Evolutionary conservation across 1,140 invertebrate genomes (phyloP).

Genomic region (Cydia amplana): DNA sequence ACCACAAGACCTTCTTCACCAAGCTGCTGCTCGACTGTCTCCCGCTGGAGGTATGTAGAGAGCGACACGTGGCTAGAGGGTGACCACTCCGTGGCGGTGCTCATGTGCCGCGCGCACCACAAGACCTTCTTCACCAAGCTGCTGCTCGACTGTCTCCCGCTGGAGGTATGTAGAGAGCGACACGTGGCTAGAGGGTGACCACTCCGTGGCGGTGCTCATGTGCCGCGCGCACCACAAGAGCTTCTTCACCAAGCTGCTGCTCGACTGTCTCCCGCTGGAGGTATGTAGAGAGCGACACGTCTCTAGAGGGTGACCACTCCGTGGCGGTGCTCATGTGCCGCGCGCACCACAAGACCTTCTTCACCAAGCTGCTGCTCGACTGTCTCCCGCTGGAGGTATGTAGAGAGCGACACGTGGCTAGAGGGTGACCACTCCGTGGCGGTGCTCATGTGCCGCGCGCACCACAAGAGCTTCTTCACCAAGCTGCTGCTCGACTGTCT

Average conservation of each 20-base stretch:
- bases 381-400: constrained; percentile 95
- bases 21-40: constrained; percentile 99
- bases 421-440: no score
- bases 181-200: constrained; percentile 85
- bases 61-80: constrained; percentile 80
- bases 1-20: constrained; percentile 99
- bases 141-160: constrained; percentile 97
- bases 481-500: no score
- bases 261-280: constrained; percentile 98
- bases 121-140: constrained; percentile 99
- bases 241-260: constrained; percentile 99
- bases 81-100: constrained; percentile 96
- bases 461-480: no score
- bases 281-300: constrained; percentile 53
- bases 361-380: constrained; percentile 99
- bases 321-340: constrained; percentile 99
- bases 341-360: constrained; percentile 98
- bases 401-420: no score
- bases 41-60: constrained; percentile 89
- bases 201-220: constrained; percentile 97
- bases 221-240: constrained; percentile 99
- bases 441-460: no score
- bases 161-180: constrained; percentile 83
- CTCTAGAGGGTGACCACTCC: constrained; percentile 91
- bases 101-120: constrained; percentile 98